Percentiles rank a stretch among this genome's conserved stretches.
Conservation (phyloP, 2,113 vertebrate genomes). For the Hippocampus guttulatus region DNA sequence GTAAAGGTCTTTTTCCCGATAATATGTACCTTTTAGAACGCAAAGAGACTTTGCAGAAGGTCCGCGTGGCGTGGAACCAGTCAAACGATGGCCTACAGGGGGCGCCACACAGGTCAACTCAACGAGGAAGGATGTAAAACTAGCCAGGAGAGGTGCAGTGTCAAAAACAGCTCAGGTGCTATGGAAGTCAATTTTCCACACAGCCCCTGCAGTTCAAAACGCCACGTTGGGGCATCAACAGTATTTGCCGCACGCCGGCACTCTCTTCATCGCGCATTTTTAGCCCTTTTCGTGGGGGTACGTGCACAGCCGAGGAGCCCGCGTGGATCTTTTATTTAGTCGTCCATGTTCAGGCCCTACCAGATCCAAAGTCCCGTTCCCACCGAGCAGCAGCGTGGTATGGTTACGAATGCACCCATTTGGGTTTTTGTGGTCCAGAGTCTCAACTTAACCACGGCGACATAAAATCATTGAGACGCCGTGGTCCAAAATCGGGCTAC, state of each 20-base stretch:
- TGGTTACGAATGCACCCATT: background rate
- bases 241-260: constrained; percentile 53
- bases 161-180: background rate
- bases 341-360: constrained; percentile 1
- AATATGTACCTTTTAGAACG: background rate
- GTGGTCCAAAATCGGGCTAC: background rate
- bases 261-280: constrained; percentile 22
- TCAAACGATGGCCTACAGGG: background rate
- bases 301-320: constrained; percentile 29
- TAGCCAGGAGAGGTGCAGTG: background rate
- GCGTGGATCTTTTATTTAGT: constrained; percentile 10
- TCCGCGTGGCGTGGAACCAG: background rate
- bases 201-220: background rate
- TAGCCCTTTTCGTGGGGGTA: constrained; percentile 55
- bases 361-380: constrained; percentile 4
- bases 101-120: background rate
- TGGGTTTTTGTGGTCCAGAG: background rate
- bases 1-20: background rate
- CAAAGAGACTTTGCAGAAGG: background rate
- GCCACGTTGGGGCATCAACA: background rate
- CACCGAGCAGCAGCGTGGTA: background rate
- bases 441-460: background rate
- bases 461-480: background rate
- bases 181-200: background rate
- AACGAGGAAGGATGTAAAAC: background rate